These are phyloP conservation scores for Pandemis heparana DNA, from an alignment of 2,888 invertebrate species.

Conservation along the genomic window DNA sequence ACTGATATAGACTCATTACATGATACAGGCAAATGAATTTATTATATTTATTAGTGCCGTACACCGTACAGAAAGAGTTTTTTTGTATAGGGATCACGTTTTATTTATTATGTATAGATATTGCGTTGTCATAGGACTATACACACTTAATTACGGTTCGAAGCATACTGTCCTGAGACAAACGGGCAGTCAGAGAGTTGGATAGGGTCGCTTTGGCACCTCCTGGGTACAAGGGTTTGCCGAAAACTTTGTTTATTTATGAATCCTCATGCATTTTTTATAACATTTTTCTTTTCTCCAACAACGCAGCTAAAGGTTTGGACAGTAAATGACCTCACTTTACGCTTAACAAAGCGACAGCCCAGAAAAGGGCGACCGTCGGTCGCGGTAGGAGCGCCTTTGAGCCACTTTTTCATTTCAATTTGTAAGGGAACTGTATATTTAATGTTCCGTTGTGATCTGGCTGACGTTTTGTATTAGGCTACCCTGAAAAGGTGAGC, in stretches of 20 bases:
- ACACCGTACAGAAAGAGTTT: too few species aligned
- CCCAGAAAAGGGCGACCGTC: constrained; percentile 25
- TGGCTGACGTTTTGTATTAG: constrained; percentile 26
- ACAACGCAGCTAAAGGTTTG: constrained; percentile 20
- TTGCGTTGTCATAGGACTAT: too few species aligned
- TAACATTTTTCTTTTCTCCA: constrained; percentile 9
- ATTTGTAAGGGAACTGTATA: constrained; percentile 32
- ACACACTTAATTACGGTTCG: too few species aligned
- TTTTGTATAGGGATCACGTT: too few species aligned
- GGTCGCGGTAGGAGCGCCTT: constrained; percentile 15
- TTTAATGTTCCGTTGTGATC: constrained; percentile 30
- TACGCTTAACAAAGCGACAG: constrained; percentile 27
- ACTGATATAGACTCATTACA: too few species aligned
- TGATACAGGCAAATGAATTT: too few species aligned
- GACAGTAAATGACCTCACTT: constrained; percentile 24
- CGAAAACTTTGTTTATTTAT: constrained; percentile 1
- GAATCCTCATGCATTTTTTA: background rate
- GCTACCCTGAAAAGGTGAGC: constrained; percentile 18
- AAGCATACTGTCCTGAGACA: too few species aligned
- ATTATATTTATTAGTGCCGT: too few species aligned
- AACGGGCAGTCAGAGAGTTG: too few species aligned
- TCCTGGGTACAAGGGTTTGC: background rate
- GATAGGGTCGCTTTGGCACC: too few species aligned
- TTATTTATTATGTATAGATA: too few species aligned
- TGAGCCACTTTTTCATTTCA: constrained; percentile 37